Conservation (phyloP, 2,113 vertebrate genomes). For the Sinosuthora webbiana region DNA sequence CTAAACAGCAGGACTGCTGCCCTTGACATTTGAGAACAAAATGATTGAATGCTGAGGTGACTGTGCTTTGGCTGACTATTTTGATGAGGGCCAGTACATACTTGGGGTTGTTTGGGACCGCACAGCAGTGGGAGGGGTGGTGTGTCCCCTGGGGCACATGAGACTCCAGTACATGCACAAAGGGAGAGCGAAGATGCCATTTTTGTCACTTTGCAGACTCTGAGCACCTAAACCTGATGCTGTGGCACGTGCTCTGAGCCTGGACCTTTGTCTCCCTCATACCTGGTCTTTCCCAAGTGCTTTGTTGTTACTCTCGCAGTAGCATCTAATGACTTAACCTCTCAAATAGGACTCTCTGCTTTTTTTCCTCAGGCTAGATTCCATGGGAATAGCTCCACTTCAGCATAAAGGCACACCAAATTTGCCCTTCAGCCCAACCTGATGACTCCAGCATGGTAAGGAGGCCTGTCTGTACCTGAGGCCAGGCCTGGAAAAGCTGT, state of each 20-base stretch:
- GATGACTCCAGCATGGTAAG: not conserved
- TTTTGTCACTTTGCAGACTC: not conserved
- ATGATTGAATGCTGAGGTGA: not conserved
- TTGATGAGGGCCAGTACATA: not conserved
- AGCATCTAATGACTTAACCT: not conserved
- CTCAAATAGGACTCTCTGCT: not conserved
- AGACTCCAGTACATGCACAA: not conserved
- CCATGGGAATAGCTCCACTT: not conserved
- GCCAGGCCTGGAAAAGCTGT: not conserved
- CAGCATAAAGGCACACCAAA: not conserved
- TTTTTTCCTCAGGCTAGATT: not conserved
- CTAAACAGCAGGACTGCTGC: not conserved
- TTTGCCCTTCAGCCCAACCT: not conserved
- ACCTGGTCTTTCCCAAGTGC: not conserved
- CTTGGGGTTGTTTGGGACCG: not conserved
- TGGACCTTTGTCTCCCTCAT: not conserved
- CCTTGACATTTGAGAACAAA: not conserved
- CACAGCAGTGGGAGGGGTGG: not conserved
- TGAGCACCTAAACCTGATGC: not conserved
- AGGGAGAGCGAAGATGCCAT: not conserved
- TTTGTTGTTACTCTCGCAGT: not conserved
- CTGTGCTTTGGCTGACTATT: not conserved
- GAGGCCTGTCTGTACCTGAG: not conserved
- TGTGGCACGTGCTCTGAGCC: not conserved
- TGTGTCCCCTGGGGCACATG: rapidly evolving